phyloP scores from a whole-genome alignment of 2,113 vertebrate genomes.

The Chloropsis cyanopogon region DNA sequence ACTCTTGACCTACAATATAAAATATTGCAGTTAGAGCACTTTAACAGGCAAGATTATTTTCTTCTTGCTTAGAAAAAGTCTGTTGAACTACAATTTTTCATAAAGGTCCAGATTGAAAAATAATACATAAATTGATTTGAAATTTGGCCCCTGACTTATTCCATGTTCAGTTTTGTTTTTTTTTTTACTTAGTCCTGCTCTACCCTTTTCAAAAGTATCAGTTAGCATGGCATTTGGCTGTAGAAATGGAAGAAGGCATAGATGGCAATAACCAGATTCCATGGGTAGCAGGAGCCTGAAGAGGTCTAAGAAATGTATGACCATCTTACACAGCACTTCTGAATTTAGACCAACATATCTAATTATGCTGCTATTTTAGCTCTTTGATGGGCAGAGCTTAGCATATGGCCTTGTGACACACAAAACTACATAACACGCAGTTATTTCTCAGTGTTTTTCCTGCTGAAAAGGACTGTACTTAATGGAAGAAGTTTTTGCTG shows the following conservation, averaged over 20 bases:
- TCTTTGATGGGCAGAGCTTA: background rate
- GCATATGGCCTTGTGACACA: background rate
- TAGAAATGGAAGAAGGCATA: background rate
- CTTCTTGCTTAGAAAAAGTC: background rate
- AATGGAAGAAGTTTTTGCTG: background rate
- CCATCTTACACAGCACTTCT: constrained; percentile 21
- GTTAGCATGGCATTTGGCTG: background rate
- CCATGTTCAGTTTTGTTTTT: background rate
- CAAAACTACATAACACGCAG: accelerated
- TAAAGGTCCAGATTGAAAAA: background rate
- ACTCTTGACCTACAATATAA: background rate
- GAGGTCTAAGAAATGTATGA: background rate
- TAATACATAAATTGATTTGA: background rate
- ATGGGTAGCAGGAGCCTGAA: background rate
- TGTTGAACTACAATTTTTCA: background rate
- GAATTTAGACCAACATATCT: constrained; percentile 27
- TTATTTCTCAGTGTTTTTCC: background rate
- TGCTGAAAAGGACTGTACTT: background rate
- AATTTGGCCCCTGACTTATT: background rate
- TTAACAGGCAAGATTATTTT: background rate
- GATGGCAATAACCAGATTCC: background rate
- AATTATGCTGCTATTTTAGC: background rate
- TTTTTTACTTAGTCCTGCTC: background rate
- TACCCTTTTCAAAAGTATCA: background rate
- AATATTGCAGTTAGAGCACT: background rate